Evolutionary conservation across 2,888 invertebrate species (phyloP), one percentile per base, ranked within the genome.

Genomic region (Amiota minor): DNA sequence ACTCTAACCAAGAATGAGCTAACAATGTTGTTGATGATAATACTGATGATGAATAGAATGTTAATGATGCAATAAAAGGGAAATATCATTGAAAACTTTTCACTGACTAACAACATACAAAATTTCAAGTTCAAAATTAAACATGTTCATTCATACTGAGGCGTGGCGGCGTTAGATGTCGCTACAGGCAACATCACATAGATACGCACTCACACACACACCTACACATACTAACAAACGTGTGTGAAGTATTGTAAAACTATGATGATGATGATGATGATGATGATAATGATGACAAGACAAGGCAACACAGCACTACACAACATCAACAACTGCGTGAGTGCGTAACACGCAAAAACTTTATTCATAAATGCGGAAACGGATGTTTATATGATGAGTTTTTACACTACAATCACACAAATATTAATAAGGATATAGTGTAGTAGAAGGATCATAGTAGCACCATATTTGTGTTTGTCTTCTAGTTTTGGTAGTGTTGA

Each of bases 281-380:
- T 35, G 35, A 35, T 35, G 35, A 35, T n/a, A 75, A 65, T 9
- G 35, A n/a, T 23, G 61, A 20, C 10, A 61, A 1, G 10, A 59
- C 55, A 61, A 47, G 65, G 64, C 74, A 18, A 35, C 35, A 35
- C 35, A 72, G 72, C 72, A 74, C 72, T 73, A 72, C 73, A 77
- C 72, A 71, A 55, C 55, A 47, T 10, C 20, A 10, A 46, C 20
- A 45, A 61, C 50, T 59, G 53, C 69, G 61, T 65, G n/a, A 59
- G n/a, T 18, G 50, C 50, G 20, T 69, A 53, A 46, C 70, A 67
- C 46, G 65, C 62, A 68, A 68, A 74, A 79, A 77, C 74, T 75
- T 77, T 73, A 76, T 76, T 77, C 77, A 80, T 80, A 80, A 78
- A 74, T 75, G 73, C 72, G 70, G 69, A 75, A 78, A 72, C 75